A percentile compares a stretch with the other conserved stretches of the same genome.
phyloP scores from a whole-genome alignment of 1,140 invertebrate species.

The Vanessa tameamea region DNA sequence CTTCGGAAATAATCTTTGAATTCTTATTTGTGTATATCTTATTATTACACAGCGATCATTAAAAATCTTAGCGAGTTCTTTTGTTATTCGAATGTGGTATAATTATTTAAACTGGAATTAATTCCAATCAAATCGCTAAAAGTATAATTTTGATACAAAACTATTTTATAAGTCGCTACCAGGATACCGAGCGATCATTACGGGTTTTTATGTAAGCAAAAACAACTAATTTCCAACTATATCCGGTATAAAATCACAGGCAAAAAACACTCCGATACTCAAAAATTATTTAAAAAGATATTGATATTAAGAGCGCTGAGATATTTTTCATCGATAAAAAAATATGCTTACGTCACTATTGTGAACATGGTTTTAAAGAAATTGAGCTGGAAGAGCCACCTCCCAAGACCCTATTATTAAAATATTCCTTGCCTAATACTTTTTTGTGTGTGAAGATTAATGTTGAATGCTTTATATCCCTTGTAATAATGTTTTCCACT shows the following conservation, averaged over 20 bases:
- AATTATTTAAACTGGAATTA: not conserved
- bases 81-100: not conserved
- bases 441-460: too few species aligned
- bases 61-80: not conserved
- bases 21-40: slow-evolving; percentile 1
- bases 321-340: slow-evolving; percentile 60
- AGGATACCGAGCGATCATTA: not conserved
- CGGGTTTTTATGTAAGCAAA: not conserved
- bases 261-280: slow-evolving; percentile 37
- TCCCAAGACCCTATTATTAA: too few species aligned
- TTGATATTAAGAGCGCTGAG: slow-evolving; percentile 60
- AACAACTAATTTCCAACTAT: slow-evolving; percentile 1
- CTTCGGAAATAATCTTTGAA: slow-evolving; percentile 23
- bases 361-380: slow-evolving; percentile 39
- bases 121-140: not conserved
- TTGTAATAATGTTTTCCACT: too few species aligned
- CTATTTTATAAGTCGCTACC: not conserved
- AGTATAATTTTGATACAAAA: not conserved
- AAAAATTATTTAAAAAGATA: slow-evolving; percentile 63
- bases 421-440: too few species aligned
- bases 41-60: not conserved
- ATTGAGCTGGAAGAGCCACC: slow-evolving; percentile 11
- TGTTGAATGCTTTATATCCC: too few species aligned
- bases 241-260: slow-evolving; percentile 21
- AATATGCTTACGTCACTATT: slow-evolving; percentile 62